Percentiles rank a stretch among this genome's conserved stretches.
phyloP scores from a whole-genome alignment of 1,140 invertebrate species.

The Drosophila paulistorum region DNA sequence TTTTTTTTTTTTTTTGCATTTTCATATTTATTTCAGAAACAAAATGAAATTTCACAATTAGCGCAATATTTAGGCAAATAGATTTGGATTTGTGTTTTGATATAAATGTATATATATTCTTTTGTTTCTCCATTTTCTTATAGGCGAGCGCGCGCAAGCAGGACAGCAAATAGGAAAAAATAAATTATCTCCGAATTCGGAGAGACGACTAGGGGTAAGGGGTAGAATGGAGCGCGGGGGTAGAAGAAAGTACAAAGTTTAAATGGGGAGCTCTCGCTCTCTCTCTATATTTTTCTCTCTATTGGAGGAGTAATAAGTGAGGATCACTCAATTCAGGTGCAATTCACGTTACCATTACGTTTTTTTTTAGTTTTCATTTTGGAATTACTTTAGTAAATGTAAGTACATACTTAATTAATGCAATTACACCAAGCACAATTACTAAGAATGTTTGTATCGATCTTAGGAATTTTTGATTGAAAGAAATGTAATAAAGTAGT shows the following conservation, averaged over 20 bases:
- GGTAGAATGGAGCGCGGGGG: background rate
- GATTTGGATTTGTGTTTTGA: conserved; percentile 22
- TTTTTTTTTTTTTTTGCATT: conserved; percentile 33
- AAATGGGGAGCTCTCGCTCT: background rate
- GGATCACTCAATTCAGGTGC: background rate
- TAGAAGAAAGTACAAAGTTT: conserved; percentile 1
- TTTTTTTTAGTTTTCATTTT: background rate
- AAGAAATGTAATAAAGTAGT: conserved; percentile 1
- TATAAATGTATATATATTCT: background rate
- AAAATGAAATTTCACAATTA: conserved; percentile 70
- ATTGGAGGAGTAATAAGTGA: background rate
- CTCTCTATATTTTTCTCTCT: background rate
- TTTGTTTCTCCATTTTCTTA: background rate
- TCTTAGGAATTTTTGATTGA: conserved; percentile 2
- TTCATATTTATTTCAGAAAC: conserved; percentile 75
- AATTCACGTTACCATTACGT: conserved; percentile 10
- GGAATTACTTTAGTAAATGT: conserved; percentile 10
- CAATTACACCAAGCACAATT: conserved; percentile 2
- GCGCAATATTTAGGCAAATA: conserved; percentile 58
- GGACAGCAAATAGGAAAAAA: conserved; percentile 34
- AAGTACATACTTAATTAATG: conserved; percentile 9
- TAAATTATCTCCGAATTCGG: conserved; percentile 11
- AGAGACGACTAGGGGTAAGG: background rate
- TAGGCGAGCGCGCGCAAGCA: conserved; percentile 26
- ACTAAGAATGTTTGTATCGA: conserved; percentile 8